Percentiles rank a stretch among this genome's conserved stretches.
These are phyloP conservation scores for Gymnoscopelus braueri DNA, from an alignment of 2,797 vertebrate genomes.

Conservation along the genomic window DNA sequence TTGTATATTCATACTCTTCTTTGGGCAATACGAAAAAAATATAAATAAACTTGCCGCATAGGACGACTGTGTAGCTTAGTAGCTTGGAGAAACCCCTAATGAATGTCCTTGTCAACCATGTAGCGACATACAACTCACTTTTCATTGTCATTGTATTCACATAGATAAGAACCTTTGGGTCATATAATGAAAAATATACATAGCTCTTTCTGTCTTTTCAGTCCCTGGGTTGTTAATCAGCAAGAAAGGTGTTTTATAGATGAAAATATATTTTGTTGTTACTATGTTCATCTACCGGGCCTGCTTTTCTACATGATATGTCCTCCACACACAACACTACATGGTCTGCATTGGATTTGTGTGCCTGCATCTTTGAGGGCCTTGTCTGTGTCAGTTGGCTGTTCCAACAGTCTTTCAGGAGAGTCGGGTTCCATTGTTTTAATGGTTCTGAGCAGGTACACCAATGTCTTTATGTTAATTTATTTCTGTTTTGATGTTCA, in stretches of 20 bases:
- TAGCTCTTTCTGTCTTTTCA: constrained; percentile 23
- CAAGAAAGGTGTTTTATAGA: constrained; percentile 9
- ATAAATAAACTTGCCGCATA: constrained; percentile 10
- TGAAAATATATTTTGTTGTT: constrained; percentile 11
- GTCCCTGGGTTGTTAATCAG: constrained; percentile 15
- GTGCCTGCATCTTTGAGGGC: not conserved
- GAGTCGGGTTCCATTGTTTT: constrained; percentile 36
- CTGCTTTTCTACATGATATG: no score
- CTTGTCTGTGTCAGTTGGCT: constrained; percentile 23
- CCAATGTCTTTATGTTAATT: constrained; percentile 86
- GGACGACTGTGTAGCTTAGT: constrained; percentile 14
- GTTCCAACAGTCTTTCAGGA: not conserved
- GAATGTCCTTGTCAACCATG: constrained; percentile 54
- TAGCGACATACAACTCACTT: not conserved
- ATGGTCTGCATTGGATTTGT: no score
- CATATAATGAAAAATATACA: constrained; percentile 34
- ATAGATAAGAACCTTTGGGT: constrained; percentile 21
- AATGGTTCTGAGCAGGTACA: constrained; percentile 71
- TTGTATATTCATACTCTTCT: constrained; percentile 15
- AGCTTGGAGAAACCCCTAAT: constrained; percentile 9
- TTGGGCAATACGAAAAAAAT: not conserved
- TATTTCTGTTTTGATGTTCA: constrained; percentile 92
- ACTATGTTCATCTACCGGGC: constrained; percentile 18
- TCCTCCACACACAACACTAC: no score
- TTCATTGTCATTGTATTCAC: not conserved